Evolutionary conservation across 2,888 invertebrate genomes (phyloP), one percentile per base, ranked within the genome.

Genomic region (Sesamia inferens): DNA sequence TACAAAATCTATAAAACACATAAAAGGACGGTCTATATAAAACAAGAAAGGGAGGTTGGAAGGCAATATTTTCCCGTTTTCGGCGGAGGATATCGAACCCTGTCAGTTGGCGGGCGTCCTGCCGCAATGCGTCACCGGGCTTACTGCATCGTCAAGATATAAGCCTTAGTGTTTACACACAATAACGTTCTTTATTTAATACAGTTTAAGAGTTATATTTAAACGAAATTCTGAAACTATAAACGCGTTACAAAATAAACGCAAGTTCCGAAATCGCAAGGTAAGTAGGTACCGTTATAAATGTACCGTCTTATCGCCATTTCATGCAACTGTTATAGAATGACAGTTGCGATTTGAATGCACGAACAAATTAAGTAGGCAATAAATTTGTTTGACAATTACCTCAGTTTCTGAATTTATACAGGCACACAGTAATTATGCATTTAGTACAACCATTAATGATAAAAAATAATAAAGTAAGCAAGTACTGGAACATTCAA

Each of bases 111-210:
- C 68, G 71, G 58, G 70, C 58, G 65, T 73, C 79, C 83, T 72
- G 80, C 82, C 84, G 84, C 84, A 84, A 71, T 84, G 84, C 84
- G 84, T 71, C 84, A 84, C 55, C 22, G 68, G 61, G 62, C 75
- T 70, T 77, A 77, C 84, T 75, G 82, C 80, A 80, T 81, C 77
- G 66, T 66, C 73, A 64, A 73, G 63, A 54, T 70, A 80, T 64
- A 76, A 72, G 42, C 48, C 19, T 67, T 68, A 66, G 57, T 68
- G n/a, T 57, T 44, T 69, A 22, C 48, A 39, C 14, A n/a, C n/a
- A 39, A 54, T 54, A 51, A 65, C 39, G 31, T 39, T 16, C 31
- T 54, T 54, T 65, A 65, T n/a, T n/a, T 54, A 54, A 0, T 65
- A 54, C 31, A 22, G 16, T 6, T 0, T 11, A 39, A n/a, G 16